phyloP scores from a whole-genome alignment of 1,140 invertebrate genomes.

The Marisa cornuarietis region DNA sequence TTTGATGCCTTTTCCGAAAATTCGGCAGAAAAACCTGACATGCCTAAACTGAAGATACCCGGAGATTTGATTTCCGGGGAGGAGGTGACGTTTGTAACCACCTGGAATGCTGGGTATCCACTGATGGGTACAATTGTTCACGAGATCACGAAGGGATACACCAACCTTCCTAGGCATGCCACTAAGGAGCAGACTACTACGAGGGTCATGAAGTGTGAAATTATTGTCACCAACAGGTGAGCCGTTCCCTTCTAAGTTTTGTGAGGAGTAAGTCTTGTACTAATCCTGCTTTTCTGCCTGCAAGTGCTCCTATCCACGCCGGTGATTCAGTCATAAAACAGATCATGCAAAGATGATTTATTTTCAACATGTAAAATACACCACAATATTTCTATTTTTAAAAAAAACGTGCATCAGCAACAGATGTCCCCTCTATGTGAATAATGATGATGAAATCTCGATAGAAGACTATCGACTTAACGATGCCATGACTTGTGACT shows the following conservation, averaged over 20 bases:
- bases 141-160: conserved; percentile 26
- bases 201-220: conserved; percentile 5
- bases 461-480: no score
- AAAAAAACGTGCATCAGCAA: no score
- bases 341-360: no score
- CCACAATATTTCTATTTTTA: no score
- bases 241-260: neutral
- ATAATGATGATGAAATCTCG: no score
- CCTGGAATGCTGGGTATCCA: conserved; percentile 31
- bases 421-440: no score
- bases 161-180: conserved; percentile 8
- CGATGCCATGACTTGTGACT: no score
- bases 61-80: conserved; percentile 26
- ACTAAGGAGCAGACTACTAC: conserved; percentile 2
- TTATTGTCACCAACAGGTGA: conserved; percentile 15
- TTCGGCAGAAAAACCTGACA: conserved; percentile 27
- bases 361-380: no score
- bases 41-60: conserved; percentile 16
- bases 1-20: neutral
- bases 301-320: no score
- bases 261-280: no score
- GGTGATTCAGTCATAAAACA: no score
- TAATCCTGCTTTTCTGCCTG: no score
- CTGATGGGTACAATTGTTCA: conserved; percentile 31
- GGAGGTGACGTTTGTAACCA: conserved; percentile 24